phyloP scores from a whole-genome alignment of 2,113 vertebrate genomes.

The Sebastes fasciatus region DNA sequence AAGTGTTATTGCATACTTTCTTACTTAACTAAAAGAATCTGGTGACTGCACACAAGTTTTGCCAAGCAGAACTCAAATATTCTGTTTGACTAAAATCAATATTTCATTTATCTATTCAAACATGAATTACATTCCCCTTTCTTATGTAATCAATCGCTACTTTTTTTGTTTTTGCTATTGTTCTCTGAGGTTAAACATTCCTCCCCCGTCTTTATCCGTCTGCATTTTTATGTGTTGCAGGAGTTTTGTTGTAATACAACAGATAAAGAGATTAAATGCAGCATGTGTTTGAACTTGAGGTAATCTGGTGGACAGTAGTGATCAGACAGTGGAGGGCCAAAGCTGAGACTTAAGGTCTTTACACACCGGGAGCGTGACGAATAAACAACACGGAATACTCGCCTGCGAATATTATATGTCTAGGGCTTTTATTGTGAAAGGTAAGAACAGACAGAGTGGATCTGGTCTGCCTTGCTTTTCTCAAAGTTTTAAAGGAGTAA shows the following conservation, averaged over 20 bases:
- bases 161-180: no score
- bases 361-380: no score
- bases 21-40: not conserved
- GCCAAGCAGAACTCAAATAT: conserved; percentile 9
- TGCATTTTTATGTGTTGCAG: not conserved
- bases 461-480: no score
- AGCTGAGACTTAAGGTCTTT: not conserved
- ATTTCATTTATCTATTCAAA: not conserved
- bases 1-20: conserved; percentile 6
- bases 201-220: not conserved
- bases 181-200: not conserved
- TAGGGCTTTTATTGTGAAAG: no score
- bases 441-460: no score
- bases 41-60: not conserved
- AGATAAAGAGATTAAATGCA: not conserved
- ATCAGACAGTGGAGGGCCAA: not conserved
- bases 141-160: not conserved
- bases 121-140: conserved; percentile 13
- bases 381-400: no score
- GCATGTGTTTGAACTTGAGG: not conserved
- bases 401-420: no score
- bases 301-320: not conserved
- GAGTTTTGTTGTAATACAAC: not conserved
- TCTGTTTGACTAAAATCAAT: conserved; percentile 32
- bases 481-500: no score